Percentiles rank a stretch among this genome's conserved stretches.
Evolutionary conservation across 2,888 invertebrate species (phyloP).

Genomic region (Sympetrum striolatum): DNA sequence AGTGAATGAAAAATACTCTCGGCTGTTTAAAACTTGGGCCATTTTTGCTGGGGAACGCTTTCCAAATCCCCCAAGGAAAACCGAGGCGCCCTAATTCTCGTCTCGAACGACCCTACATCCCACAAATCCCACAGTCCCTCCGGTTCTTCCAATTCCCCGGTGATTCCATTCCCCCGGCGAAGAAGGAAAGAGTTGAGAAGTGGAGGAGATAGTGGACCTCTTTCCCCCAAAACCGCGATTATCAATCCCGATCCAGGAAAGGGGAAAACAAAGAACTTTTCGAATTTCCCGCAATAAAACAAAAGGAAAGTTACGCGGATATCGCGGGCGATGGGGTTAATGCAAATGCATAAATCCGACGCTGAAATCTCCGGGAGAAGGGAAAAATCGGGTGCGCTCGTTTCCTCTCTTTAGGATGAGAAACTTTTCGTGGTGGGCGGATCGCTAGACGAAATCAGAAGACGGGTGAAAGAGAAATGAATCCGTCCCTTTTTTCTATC

Average conservation of each 20-base stretch:
- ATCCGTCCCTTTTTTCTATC: not conserved
- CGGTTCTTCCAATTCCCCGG: not conserved
- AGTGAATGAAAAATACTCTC: not conserved
- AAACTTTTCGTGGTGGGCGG: not conserved
- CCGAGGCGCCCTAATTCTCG: not conserved
- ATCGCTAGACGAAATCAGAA: not conserved
- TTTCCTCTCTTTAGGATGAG: not conserved
- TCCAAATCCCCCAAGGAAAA: not conserved
- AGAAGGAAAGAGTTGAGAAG: not conserved
- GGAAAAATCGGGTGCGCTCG: not conserved
- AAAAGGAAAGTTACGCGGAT: conserved; percentile 9
- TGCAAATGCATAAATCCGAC: conserved; percentile 34
- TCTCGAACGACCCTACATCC: not conserved
- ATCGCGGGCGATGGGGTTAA: not conserved
- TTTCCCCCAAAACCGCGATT: not conserved
- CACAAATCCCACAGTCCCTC: not conserved
- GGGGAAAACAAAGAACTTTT: not conserved
- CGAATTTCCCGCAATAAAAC: not conserved
- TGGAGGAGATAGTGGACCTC: not conserved
- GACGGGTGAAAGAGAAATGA: not conserved
- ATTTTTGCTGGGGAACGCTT: not conserved
- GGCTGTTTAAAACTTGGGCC: conserved; percentile 2
- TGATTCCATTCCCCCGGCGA: not conserved
- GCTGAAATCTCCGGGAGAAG: not conserved
- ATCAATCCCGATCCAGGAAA: not conserved